phyloP scores from a whole-genome alignment of 2,888 invertebrate species.

The Leptura quadrifasciata region DNA sequence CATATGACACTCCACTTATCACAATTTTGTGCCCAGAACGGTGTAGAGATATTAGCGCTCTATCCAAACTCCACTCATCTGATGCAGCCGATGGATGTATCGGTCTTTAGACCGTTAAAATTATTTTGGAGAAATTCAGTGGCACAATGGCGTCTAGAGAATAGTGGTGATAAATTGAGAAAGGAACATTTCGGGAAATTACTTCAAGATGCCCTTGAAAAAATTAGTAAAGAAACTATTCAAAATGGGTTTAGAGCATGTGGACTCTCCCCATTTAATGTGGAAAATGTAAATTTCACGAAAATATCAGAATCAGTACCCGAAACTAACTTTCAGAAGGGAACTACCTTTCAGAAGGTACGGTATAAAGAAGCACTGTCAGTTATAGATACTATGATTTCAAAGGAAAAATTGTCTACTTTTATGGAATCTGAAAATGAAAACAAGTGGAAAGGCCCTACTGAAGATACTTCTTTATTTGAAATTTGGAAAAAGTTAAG shows the following conservation, averaged over 20 bases:
- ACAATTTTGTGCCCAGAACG: slow-evolving; percentile 28
- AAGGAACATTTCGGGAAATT: slow-evolving; percentile 37
- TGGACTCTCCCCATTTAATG: slow-evolving; percentile 38
- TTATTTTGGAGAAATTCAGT: slow-evolving; percentile 53
- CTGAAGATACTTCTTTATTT: background rate
- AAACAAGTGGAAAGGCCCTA: background rate
- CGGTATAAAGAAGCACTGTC: no score
- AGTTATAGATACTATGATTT: no score
- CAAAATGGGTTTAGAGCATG: slow-evolving; percentile 43
- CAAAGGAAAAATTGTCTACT: no score
- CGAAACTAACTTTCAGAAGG: no score
- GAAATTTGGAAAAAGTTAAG: background rate
- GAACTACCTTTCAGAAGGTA: no score
- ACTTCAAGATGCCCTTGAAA: slow-evolving; percentile 26
- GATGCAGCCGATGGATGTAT: slow-evolving; percentile 49
- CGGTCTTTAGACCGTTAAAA: slow-evolving; percentile 48
- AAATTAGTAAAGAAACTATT: slow-evolving; percentile 30
- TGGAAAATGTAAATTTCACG: slow-evolving; percentile 38
- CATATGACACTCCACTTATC: slow-evolving; percentile 15
- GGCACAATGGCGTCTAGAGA: slow-evolving; percentile 33
- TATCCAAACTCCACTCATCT: slow-evolving; percentile 51
- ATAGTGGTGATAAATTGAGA: slow-evolving; percentile 33
- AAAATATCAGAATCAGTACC: no score
- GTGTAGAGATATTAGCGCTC: slow-evolving; percentile 48
- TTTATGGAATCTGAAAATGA: background rate